Conservation (phyloP, 2,797 vertebrate species). For the Notolabrus celidotus region DNA sequence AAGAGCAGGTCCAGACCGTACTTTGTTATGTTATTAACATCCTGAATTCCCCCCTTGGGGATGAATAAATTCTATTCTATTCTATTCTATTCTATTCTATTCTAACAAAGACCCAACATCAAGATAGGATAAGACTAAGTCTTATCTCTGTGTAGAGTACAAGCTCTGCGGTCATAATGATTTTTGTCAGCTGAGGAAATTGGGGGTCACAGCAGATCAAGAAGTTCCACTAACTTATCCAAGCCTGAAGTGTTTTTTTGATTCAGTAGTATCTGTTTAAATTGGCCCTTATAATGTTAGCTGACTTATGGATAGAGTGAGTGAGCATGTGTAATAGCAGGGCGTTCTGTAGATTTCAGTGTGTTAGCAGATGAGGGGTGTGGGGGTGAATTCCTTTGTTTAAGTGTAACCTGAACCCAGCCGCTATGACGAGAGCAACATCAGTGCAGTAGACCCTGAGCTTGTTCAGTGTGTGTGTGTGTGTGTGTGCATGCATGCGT, state of each 20-base stretch:
- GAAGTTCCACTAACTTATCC: conserved; percentile 21
- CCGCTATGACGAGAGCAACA: conserved; percentile 69
- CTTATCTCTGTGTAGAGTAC: too few species aligned
- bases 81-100: too few species aligned
- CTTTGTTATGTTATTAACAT: too few species aligned
- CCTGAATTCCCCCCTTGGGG: too few species aligned
- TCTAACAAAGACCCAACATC: too few species aligned
- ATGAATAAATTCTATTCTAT: too few species aligned
- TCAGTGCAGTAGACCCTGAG: conserved; percentile 68
- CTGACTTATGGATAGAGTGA: conserved; percentile 20
- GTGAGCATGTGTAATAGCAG: conserved; percentile 44
- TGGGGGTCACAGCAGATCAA: conserved; percentile 26
- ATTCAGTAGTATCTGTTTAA: conserved; percentile 14
- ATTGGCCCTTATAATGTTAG: conserved; percentile 16
- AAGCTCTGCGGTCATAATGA: conserved; percentile 25
- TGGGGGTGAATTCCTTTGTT: conserved; percentile 77
- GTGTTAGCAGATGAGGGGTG: conserved; percentile 52
- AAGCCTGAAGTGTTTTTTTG: conserved; percentile 5
- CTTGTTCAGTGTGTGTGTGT: conserved; percentile 51
- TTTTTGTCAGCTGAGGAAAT: conserved; percentile 31
- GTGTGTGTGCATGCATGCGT: conserved; percentile 47
- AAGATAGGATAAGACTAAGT: too few species aligned
- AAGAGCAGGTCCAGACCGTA: too few species aligned
- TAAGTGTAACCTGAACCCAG: conserved; percentile 77
- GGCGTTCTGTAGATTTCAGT: conserved; percentile 35